Percentiles rank a stretch among this genome's conserved stretches.
Conservation (phyloP, 2,797 vertebrate genomes). For the Nyctibius grandis region DNA sequence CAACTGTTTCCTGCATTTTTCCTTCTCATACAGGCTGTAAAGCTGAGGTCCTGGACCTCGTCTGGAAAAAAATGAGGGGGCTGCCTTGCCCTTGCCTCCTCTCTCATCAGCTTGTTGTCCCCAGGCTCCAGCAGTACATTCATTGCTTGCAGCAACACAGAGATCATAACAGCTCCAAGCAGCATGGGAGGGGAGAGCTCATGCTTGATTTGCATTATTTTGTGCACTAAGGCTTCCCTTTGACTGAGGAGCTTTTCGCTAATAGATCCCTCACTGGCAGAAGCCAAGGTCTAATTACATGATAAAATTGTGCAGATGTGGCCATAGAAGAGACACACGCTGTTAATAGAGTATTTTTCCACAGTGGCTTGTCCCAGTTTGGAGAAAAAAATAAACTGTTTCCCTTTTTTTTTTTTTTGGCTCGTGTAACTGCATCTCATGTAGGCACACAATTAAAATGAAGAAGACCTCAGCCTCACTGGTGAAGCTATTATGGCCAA, state of each 20-base stretch:
- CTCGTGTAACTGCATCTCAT: not conserved
- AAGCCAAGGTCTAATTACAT: not conserved
- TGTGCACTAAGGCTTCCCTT: not conserved
- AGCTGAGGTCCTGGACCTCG: not conserved
- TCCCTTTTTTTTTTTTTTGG: not conserved
- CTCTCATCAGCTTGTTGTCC: not conserved
- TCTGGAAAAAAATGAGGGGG: not conserved
- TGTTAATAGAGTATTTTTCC: not conserved
- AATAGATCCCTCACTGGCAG: not conserved
- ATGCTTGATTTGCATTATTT: slow-evolving; percentile 1
- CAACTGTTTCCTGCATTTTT: not conserved
- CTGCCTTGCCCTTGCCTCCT: not conserved
- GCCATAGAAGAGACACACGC: not conserved
- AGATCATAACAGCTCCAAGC: not conserved
- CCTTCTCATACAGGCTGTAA: not conserved
- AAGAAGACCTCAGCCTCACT: not conserved
- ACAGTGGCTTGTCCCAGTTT: not conserved
- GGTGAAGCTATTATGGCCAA: not conserved
- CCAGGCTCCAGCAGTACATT: not conserved
- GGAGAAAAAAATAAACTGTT: not conserved
- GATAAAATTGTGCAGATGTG: slow-evolving; percentile 16
- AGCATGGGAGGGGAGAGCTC: not conserved
- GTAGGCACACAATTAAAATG: not conserved
- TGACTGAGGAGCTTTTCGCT: slow-evolving; percentile 2
- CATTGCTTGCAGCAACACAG: not conserved